Evolutionary conservation across 2,888 invertebrate species (phyloP).

Genomic region (Mesorhabditis sp.): DNA sequence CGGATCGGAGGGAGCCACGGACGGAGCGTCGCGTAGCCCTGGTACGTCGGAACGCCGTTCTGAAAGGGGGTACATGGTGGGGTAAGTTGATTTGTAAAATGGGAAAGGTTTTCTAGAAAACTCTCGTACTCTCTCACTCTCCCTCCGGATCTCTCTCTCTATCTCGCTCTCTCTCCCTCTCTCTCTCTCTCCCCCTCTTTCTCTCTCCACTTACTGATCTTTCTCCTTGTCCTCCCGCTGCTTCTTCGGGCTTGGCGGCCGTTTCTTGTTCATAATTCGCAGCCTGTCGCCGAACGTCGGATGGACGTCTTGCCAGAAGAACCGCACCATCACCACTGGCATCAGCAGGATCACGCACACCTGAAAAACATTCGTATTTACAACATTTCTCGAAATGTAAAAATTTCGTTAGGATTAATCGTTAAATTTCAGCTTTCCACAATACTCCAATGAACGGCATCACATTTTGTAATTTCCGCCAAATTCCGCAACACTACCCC

Average conservation of each 20-base stretch:
- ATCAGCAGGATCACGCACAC: constrained; percentile 52
- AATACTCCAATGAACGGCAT: no score
- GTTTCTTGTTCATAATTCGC: constrained; percentile 71
- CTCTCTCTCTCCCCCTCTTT: no score
- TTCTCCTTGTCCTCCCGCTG: background rate
- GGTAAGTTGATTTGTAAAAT: background rate
- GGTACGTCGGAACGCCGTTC: constrained; percentile 43
- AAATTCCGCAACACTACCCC: no score
- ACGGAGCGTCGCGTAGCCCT: constrained; percentile 72
- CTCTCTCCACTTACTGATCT: background rate
- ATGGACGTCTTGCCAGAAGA: constrained; percentile 84
- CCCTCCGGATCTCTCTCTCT: background rate
- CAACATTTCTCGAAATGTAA: no score
- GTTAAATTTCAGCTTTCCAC: no score
- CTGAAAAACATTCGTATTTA: constrained; percentile 9
- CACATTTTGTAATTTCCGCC: no score
- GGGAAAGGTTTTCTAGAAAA: no score
- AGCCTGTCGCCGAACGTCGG: constrained; percentile 89
- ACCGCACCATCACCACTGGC: constrained; percentile 70
- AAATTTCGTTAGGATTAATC: no score
- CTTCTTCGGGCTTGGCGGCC: background rate
- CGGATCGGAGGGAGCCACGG: constrained; percentile 85
- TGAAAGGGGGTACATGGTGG: constrained; percentile 18
- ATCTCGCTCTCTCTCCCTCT: no score
- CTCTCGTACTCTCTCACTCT: background rate